These are phyloP conservation scores for Rhipidura dahli DNA, from an alignment of 2,113 vertebrate genomes.

Conservation along the genomic window DNA sequence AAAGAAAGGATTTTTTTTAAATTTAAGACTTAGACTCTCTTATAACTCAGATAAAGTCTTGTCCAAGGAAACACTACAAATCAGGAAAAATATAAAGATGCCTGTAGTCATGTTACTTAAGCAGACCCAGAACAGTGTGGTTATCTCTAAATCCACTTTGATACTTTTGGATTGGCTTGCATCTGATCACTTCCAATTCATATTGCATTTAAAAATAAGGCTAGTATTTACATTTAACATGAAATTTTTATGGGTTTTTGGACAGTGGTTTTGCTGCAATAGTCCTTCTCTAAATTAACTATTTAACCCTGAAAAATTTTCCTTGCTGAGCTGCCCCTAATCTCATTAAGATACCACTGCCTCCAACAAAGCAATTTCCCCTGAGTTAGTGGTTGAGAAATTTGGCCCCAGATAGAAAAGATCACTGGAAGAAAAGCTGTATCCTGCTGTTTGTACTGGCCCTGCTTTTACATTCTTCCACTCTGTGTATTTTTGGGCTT, in stretches of 20 bases:
- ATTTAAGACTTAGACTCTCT: background rate
- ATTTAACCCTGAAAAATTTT: background rate
- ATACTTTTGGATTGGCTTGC: background rate
- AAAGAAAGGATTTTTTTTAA: background rate
- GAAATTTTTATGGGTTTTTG: background rate
- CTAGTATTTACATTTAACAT: background rate
- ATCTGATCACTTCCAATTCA: background rate
- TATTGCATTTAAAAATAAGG: background rate
- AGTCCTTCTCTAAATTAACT: background rate
- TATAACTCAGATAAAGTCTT: background rate
- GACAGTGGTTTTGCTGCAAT: background rate
- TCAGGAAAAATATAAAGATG: background rate
- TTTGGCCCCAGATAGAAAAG: background rate
- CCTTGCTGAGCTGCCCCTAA: background rate
- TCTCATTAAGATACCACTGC: background rate
- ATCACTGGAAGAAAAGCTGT: background rate
- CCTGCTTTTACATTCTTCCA: background rate
- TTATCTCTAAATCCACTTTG: background rate
- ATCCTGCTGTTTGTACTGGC: conserved; percentile 20
- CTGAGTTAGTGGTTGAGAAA: background rate
- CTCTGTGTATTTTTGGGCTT: background rate
- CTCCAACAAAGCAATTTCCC: background rate
- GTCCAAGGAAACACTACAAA: background rate
- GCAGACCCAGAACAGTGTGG: background rate
- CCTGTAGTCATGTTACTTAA: background rate